Percentiles rank a stretch among this genome's conserved stretches.
Conservation (phyloP, 2,113 vertebrate genomes). For the Alexandromys fortis region DNA sequence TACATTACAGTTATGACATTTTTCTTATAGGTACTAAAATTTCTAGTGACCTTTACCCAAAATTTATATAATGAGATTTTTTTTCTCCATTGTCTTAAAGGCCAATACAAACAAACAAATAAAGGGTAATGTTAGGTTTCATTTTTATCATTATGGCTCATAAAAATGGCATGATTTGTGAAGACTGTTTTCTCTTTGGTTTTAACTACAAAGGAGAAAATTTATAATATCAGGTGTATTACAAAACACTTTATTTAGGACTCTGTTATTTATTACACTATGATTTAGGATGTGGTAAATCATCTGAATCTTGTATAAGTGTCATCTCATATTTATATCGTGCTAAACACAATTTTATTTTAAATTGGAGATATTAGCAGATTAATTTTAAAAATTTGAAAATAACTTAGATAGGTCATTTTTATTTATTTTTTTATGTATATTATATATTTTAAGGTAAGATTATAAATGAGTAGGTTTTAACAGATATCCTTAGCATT, state of each 20-base stretch:
- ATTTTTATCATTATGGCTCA: background rate
- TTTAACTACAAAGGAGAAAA: background rate
- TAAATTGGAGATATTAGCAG: background rate
- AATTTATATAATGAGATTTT: background rate
- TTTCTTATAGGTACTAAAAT: background rate
- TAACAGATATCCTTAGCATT: background rate
- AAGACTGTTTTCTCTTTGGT: background rate
- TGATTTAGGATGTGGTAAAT: background rate
- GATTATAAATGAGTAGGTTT: background rate
- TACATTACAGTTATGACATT: background rate
- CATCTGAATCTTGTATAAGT: background rate
- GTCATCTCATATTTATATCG: background rate
- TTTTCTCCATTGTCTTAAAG: background rate
- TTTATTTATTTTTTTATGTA: background rate
- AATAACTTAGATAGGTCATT: background rate
- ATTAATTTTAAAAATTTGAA: background rate
- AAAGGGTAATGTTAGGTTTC: background rate
- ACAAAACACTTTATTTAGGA: background rate
- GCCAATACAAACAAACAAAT: background rate
- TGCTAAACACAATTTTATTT: background rate
- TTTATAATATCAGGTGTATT: background rate
- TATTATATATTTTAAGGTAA: background rate
- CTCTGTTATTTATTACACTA: background rate
- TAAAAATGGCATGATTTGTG: background rate
- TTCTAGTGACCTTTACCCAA: background rate